Evolutionary conservation across 2,888 invertebrate species (phyloP), one percentile per base, ranked within the genome.

Genomic region (Aphodius sticticus): DNA sequence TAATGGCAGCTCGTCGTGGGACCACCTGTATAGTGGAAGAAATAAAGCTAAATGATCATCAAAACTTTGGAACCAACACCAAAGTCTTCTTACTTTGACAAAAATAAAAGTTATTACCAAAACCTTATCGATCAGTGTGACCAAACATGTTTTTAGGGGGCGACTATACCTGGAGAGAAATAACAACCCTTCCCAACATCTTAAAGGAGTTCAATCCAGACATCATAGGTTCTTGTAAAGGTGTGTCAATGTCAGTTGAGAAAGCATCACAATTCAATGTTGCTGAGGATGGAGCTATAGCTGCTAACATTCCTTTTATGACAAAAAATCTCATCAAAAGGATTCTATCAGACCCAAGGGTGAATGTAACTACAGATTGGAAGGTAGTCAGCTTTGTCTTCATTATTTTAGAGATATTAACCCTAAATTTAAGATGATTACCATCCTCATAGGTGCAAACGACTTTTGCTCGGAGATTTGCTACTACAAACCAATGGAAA

Each of bases 121-220:
- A n/a, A n/a, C n/a, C n/a, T n/a, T n/a, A n/a, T n/a, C n/a, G n/a
- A n/a, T n/a, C n/a, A n/a, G n/a, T n/a, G n/a, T n/a, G n/a, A n/a
- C n/a, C n/a, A n/a, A n/a, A n/a, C n/a, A 26, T 26, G 26, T 26
- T 26, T 26, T 12, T 3, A 53, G 53, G 53, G 1, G 92, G 92
- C 0, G 89, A 91, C 84, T 90, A 87, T 6, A 90, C 88, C 36
- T 92, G 92, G 92, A 88, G 90, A 70, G 87, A 90, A 79, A 91
- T 88, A 83, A 83, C 92, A 15, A 92, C 92, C 0, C 74, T 92
- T 70, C 92, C 92, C 12, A 92, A 93, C 86, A 92, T 93, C 71
- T 84, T 93, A 16, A 92, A 92, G 84, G 92, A 91, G 85, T 94
- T 92, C 86, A 94, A 94, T 87, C 92, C 93, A 0, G 90, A 92